Conservation (phyloP, 2,888 invertebrate species). For the Periphyllus acericola region DNA sequence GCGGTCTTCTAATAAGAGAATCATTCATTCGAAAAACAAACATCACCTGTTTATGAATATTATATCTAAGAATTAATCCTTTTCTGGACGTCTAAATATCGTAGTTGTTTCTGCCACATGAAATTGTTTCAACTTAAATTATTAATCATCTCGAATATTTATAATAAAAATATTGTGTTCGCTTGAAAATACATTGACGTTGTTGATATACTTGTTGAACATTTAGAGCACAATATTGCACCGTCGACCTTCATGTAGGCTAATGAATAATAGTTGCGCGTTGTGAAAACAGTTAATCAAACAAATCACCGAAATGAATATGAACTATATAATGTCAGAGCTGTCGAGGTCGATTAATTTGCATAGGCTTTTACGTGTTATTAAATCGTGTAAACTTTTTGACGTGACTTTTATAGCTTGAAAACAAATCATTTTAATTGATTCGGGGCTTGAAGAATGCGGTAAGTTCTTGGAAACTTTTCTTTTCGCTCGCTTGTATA, state of each 20-base stretch:
- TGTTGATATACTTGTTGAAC: slow-evolving; percentile 43
- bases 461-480: neutral
- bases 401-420: slow-evolving; percentile 46
- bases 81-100: neutral
- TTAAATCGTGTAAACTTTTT: slow-evolving; percentile 46
- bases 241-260: neutral
- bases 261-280: slow-evolving; percentile 15
- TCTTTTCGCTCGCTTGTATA: neutral
- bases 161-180: neutral
- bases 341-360: slow-evolving; percentile 48
- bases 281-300: slow-evolving; percentile 49
- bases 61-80: neutral
- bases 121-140: neutral
- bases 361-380: slow-evolving; percentile 25
- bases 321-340: slow-evolving; percentile 18
- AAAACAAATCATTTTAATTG: slow-evolving; percentile 19
- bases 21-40: neutral
- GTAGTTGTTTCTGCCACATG: neutral
- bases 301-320: slow-evolving; percentile 24
- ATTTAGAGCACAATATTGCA: neutral
- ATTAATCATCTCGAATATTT: neutral
- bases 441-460: neutral
- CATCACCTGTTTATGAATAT: neutral
- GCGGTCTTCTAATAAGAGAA: no score
- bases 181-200: slow-evolving; percentile 2